A percentile compares a stretch with the other conserved stretches of the same genome.
Conservation (phyloP, 2,113 vertebrate species). For the Etheostoma spectabile region DNA sequence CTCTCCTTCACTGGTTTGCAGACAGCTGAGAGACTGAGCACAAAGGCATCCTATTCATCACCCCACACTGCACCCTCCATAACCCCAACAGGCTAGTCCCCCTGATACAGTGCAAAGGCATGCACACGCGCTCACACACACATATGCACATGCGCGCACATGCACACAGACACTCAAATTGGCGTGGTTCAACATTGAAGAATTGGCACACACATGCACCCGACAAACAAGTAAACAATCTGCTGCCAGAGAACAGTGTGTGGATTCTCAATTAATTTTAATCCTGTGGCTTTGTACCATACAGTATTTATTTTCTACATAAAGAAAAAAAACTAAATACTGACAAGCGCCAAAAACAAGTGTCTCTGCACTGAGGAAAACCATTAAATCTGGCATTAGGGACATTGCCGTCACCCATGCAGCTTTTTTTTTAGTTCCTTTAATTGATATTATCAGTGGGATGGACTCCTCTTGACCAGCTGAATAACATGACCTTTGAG, state of each 20-base stretch:
- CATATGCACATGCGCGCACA: slow-evolving; percentile 1
- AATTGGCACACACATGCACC: slow-evolving; percentile 67
- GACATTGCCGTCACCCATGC: slow-evolving; percentile 29
- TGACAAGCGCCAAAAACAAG: slow-evolving; percentile 51
- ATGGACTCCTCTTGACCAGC: slow-evolving; percentile 56
- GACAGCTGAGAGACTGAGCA: slow-evolving; percentile 76
- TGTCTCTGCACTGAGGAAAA: slow-evolving; percentile 28
- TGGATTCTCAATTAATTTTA: slow-evolving; percentile 78
- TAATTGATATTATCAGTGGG: slow-evolving; percentile 63
- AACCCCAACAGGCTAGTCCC: slow-evolving; percentile 77
- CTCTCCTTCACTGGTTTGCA: slow-evolving; percentile 74
- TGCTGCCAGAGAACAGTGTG: slow-evolving; percentile 77
- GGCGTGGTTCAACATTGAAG: slow-evolving; percentile 58
- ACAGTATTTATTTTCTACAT: slow-evolving; percentile 54
- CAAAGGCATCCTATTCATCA: slow-evolving; percentile 82
- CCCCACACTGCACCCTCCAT: slow-evolving; percentile 74
- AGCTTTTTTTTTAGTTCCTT: slow-evolving; percentile 31
- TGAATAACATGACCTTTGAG: slow-evolving; percentile 77
- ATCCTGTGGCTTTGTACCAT: slow-evolving; percentile 69
- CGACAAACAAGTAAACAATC: slow-evolving; percentile 78
- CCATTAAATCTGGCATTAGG: slow-evolving; percentile 10
- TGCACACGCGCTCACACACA: slow-evolving; percentile 10
- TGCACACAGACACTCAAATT: slow-evolving; percentile 43
- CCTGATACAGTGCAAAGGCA: slow-evolving; percentile 60
- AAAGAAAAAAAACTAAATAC: slow-evolving; percentile 58